Evolutionary conservation across 2,888 invertebrate species (phyloP).

Genomic region (Drosophila lutescens): DNA sequence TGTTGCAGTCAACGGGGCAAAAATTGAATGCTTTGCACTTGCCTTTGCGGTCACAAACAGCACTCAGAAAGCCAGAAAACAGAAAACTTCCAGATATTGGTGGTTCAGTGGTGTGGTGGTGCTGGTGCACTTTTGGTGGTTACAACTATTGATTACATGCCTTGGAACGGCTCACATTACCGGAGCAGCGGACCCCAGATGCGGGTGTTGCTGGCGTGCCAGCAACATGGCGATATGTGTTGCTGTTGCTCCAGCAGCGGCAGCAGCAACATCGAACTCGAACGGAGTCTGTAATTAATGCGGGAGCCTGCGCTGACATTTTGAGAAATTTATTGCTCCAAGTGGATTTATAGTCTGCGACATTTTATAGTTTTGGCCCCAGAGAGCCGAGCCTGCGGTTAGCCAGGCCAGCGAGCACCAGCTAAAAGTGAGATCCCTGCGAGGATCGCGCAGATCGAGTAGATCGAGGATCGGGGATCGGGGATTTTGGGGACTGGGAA

Average conservation of each 20-base stretch:
- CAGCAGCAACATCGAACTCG: constrained; percentile 45
- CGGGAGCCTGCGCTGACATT: constrained; percentile 81
- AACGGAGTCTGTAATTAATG: constrained; percentile 78
- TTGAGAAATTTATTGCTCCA: constrained; percentile 80
- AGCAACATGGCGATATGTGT: constrained; percentile 40
- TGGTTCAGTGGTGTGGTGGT: constrained; percentile 21
- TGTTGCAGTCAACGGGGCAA: constrained; percentile 63
- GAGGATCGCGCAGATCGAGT: neutral
- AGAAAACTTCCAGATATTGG: constrained; percentile 17
- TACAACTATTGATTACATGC: constrained; percentile 79
- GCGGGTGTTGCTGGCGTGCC: constrained; percentile 73
- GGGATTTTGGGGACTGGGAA: constrained; percentile 7
- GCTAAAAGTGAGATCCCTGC: constrained; percentile 1
- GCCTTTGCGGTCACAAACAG: constrained; percentile 76
- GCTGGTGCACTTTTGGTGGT: constrained; percentile 74
- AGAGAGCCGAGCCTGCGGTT: constrained; percentile 64
- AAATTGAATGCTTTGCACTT: constrained; percentile 80
- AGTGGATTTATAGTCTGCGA: constrained; percentile 80
- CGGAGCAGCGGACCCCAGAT: constrained; percentile 51
- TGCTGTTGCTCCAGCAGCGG: constrained; percentile 8
- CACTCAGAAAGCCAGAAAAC: constrained; percentile 32
- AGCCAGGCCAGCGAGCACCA: constrained; percentile 12
- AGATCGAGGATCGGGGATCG: constrained; percentile 44
- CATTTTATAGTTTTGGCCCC: constrained; percentile 77
- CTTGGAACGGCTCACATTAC: constrained; percentile 74